Percentiles rank a stretch among this genome's conserved stretches.
phyloP scores from a whole-genome alignment of 2,888 invertebrate genomes.

The Harmothoe impar region DNA sequence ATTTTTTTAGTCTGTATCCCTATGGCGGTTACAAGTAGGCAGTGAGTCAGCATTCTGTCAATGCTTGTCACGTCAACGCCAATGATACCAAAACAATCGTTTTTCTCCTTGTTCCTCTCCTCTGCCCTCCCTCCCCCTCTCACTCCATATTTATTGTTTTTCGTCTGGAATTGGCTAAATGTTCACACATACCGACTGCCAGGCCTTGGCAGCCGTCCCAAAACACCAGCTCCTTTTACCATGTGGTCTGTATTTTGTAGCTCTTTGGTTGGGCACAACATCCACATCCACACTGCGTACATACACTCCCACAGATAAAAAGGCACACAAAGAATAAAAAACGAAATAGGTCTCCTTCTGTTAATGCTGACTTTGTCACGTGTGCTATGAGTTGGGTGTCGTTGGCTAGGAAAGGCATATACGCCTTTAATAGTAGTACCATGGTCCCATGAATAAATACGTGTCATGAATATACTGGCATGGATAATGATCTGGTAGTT shows the following conservation, averaged over 20 bases:
- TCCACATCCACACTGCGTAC: too few relatives aligned
- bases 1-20: neutral
- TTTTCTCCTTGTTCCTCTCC: neutral
- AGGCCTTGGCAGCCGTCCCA: neutral
- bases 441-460: too few relatives aligned
- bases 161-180: constrained; percentile 4
- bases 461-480: too few relatives aligned
- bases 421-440: too few relatives aligned
- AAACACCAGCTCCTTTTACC: neutral
- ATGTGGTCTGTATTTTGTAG: neutral
- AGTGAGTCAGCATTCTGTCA: constrained; percentile 11
- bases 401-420: too few relatives aligned
- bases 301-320: neutral
- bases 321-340: neutral
- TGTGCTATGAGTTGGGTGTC: too few relatives aligned
- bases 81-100: neutral
- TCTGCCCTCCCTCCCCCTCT: neutral
- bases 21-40: neutral
- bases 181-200: constrained; percentile 19
- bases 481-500: too few relatives aligned
- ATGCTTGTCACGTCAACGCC: constrained; percentile 23
- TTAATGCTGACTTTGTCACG: neutral
- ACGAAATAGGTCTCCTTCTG: neutral
- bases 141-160: constrained; percentile 28
- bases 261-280: neutral